Base-by-base conservation (phyloP, 2,113 vertebrate genomes). In the Hyperoodon ampullatus region DNA sequence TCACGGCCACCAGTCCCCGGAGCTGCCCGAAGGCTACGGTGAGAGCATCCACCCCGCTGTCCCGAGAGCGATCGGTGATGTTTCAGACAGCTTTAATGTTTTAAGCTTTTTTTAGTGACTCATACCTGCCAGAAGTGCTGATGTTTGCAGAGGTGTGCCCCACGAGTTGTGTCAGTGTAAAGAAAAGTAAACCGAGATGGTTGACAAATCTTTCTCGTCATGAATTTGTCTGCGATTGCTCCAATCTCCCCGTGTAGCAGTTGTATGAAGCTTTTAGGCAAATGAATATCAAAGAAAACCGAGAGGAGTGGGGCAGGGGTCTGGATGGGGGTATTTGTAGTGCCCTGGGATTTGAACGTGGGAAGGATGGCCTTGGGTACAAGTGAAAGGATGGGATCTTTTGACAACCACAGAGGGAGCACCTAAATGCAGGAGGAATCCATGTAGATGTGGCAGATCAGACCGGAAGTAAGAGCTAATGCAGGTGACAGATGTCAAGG, bases 21-120 rank as follows among this genome's bases (percentile, higher is more conserved):
- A 99, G 94, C 99, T 99, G 71, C 99, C 99, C 0, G 99, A 99
- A 98, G 99, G 99, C 98, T 99, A 99, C 0, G 99, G 99, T 99
- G 97, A 98, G 99, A 93, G 35, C 11, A 28, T 53, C 44, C 1
- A 39, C 11, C 74, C 53, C 1, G 0, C 72, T 23, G 0, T 5
- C 3, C 26, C 3, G 1, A 1, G 6, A 1, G 2, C 0, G 0
- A 4, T 1, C 11, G 47, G 21, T 12, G 1, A 5, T 6, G 77
- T 7, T 4, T 4, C 15, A 13, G 19, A 26, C 82, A 42, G 1
- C 19, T 75, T 53, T 53, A 3, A 6, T 1, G 63, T 16, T 39
- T n/a, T 23, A n/a, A 63, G 2, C 16, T 18, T 30, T 68, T 68
- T 23, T 26, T 50, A 21, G 65, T 47, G 23, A 21, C 19, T 3